Evolutionary conservation across 2,113 vertebrate species (phyloP).

Genomic region (Stegostoma tigrinum): DNA sequence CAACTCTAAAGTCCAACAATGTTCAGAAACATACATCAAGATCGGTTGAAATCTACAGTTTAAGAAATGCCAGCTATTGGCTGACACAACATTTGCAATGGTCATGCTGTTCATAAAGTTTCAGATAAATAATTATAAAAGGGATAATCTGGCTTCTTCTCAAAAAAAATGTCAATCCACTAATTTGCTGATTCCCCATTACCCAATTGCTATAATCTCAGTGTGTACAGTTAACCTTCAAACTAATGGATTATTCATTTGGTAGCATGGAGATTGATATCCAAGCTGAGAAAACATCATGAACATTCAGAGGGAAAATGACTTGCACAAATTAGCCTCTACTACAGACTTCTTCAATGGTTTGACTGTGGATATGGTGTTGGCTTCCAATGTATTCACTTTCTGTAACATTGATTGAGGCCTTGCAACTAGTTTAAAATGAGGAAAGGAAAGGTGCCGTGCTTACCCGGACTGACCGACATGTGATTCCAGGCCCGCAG

Average conservation of each 20-base stretch:
- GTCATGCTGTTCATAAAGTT: background rate
- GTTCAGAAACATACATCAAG: background rate
- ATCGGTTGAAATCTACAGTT: background rate
- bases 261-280: background rate
- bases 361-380: background rate
- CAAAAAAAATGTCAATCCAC: background rate
- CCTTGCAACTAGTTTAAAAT: too few relatives aligned
- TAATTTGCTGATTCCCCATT: background rate
- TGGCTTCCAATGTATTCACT: background rate
- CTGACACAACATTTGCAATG: background rate
- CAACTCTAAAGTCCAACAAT: background rate
- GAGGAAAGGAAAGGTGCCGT: too few relatives aligned
- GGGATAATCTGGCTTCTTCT: background rate
- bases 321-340: background rate
- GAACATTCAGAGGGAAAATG: background rate
- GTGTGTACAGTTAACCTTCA: background rate
- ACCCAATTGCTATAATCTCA: background rate
- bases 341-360: background rate
- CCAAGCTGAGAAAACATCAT: background rate
- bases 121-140: background rate
- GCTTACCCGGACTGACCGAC: too few relatives aligned
- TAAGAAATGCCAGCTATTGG: background rate
- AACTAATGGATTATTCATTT: background rate
- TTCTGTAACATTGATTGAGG: background rate
- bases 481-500: too few relatives aligned